Evolutionary conservation across 2,113 vertebrate species (phyloP).

Genomic region (Cyprinodon tularosa): DNA sequence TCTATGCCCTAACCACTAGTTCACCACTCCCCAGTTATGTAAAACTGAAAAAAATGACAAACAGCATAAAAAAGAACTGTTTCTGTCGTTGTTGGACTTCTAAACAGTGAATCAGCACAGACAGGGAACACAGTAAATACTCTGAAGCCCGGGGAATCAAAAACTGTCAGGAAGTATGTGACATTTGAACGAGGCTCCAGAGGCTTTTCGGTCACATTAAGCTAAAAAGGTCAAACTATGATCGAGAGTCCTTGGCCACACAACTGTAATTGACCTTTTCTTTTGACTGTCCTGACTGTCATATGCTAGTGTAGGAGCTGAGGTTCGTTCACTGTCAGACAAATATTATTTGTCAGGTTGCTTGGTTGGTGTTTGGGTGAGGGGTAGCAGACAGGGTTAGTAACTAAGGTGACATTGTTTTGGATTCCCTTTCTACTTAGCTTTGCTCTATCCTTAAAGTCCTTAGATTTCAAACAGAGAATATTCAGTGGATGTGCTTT

Average conservation of each 20-base stretch:
- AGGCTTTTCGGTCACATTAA: conserved; percentile 55
- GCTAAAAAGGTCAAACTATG: conserved; percentile 71
- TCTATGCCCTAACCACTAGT: too few relatives aligned
- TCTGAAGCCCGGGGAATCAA: conserved; percentile 17
- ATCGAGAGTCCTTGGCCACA: conserved; percentile 68
- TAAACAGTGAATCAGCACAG: conserved; percentile 15
- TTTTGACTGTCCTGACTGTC: conserved; percentile 60
- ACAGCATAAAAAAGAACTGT: too few relatives aligned
- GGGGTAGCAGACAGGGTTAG: conserved; percentile 20
- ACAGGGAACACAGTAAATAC: conserved; percentile 25
- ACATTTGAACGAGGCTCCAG: conserved; percentile 66
- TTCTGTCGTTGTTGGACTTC: neutral
- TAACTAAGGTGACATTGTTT: neutral
- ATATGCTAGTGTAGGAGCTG: conserved; percentile 37
- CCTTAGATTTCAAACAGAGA: neutral
- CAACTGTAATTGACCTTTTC: conserved; percentile 71
- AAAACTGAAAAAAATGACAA: too few relatives aligned
- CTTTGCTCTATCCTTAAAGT: neutral
- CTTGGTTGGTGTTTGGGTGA: conserved; percentile 44
- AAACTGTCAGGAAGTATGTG: conserved; percentile 53
- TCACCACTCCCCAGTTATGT: too few relatives aligned
- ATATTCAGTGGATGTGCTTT: neutral
- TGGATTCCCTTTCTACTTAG: neutral
- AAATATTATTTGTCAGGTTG: conserved; percentile 57
- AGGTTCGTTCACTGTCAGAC: conserved; percentile 24